phyloP scores from a whole-genome alignment of 2,888 invertebrate genomes.

The Orthosia gracilis region DNA sequence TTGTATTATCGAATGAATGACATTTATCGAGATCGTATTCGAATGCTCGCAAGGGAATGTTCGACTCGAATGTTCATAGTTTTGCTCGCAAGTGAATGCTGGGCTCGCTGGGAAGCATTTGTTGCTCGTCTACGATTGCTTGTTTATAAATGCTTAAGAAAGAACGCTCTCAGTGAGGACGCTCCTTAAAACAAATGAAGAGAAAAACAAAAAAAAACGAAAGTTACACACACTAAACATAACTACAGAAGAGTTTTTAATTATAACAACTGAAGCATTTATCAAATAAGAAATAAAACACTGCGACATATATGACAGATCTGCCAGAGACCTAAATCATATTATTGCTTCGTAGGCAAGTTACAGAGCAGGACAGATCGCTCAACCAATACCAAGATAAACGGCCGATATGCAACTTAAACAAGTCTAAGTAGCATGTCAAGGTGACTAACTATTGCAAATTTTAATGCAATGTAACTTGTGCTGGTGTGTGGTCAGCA shows the following conservation, averaged over 20 bases:
- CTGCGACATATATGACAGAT: not conserved
- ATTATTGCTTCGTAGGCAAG: slow-evolving; percentile 29
- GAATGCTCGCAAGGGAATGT: no score
- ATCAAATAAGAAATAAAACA: not conserved
- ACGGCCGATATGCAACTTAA: slow-evolving; percentile 17
- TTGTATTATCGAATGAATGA: no score
- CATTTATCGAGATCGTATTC: no score
- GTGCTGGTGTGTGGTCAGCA: slow-evolving; percentile 10
- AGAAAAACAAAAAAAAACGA: slow-evolving; percentile 5
- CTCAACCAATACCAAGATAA: slow-evolving; percentile 26
- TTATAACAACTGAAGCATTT: not conserved
- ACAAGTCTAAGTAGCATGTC: slow-evolving; percentile 43
- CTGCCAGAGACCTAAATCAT: slow-evolving; percentile 21
- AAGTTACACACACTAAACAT: not conserved
- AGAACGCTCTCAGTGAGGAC: no score
- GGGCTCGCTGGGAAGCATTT: no score
- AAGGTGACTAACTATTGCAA: slow-evolving; percentile 50
- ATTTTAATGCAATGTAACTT: slow-evolving; percentile 6
- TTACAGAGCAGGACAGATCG: slow-evolving; percentile 18
- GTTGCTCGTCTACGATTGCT: no score
- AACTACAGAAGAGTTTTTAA: not conserved
- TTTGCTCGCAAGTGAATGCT: no score
- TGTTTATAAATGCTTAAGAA: no score
- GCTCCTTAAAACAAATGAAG: not conserved
- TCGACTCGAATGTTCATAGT: no score